Evolutionary conservation across 2,888 invertebrate genomes (phyloP).

Genomic region (Orthosia cruda): DNA sequence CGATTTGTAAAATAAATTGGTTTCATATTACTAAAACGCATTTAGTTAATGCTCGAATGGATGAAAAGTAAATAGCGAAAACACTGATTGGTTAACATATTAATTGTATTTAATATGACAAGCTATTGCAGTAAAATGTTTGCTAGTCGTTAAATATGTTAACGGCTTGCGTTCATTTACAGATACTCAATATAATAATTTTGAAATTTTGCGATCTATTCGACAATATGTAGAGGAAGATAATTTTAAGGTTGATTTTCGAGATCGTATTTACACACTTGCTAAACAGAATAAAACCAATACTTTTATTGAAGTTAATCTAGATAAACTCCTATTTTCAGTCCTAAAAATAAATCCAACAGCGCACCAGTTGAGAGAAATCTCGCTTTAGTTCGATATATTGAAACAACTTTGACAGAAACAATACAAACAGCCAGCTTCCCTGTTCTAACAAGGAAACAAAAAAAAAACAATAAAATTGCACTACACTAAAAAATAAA

Average conservation of each 20-base stretch:
- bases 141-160: constrained; percentile 38
- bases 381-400: constrained; percentile 8
- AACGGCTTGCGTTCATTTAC: constrained; percentile 23
- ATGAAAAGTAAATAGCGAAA: constrained; percentile 32
- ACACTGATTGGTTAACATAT: constrained; percentile 39
- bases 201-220: constrained; percentile 1
- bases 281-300: neutral
- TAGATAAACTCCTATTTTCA: neutral
- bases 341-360: neutral
- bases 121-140: constrained; percentile 29
- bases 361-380: constrained; percentile 10
- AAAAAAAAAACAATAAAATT: constrained; percentile 12
- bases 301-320: neutral
- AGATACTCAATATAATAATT: constrained; percentile 14
- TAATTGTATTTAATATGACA: constrained; percentile 44
- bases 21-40: constrained; percentile 46
- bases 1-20: constrained; percentile 53
- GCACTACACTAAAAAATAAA: constrained; percentile 3
- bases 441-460: constrained; percentile 18
- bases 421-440: constrained; percentile 17
- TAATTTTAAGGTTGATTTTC: neutral
- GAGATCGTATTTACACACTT: neutral
- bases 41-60: constrained; percentile 47
- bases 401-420: constrained; percentile 19
- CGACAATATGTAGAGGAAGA: neutral